phyloP scores from a whole-genome alignment of 2,113 vertebrate species.

The Hippocampus zosterae region DNA sequence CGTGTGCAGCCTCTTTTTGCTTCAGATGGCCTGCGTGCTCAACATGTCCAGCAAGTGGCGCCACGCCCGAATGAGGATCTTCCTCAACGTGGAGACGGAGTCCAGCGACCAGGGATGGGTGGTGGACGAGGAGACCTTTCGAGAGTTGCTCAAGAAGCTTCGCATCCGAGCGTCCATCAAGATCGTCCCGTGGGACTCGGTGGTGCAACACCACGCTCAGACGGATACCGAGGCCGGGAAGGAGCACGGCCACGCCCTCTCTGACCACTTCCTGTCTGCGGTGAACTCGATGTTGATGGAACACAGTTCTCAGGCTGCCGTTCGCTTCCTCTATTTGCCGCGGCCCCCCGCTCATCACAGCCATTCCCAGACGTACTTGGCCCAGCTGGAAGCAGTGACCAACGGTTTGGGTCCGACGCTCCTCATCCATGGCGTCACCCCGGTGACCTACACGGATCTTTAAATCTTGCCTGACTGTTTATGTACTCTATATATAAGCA shows the following conservation, averaged over 20 bases:
- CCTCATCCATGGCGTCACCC: slow-evolving; percentile 83
- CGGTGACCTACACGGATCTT: slow-evolving; percentile 89
- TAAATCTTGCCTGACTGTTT: slow-evolving; percentile 52
- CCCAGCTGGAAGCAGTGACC: slow-evolving; percentile 77
- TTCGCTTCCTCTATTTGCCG: slow-evolving; percentile 86
- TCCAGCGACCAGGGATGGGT: slow-evolving; percentile 79
- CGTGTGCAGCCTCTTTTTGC: slow-evolving; percentile 85
- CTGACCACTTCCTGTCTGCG: slow-evolving; percentile 51
- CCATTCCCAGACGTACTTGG: slow-evolving; percentile 74
- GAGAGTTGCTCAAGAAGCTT: slow-evolving; percentile 79
- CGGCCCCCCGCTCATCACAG: slow-evolving; percentile 71
- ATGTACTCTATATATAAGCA: slow-evolving; percentile 1
- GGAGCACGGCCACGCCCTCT: slow-evolving; percentile 23
- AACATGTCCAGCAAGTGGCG: slow-evolving; percentile 89
- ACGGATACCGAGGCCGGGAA: slow-evolving; percentile 22
- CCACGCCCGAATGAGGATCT: slow-evolving; percentile 80
- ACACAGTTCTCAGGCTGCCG: slow-evolving; percentile 69
- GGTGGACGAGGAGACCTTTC: slow-evolving; percentile 78
- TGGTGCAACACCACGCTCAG: slow-evolving; percentile 56
- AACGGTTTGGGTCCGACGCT: slow-evolving; percentile 79
- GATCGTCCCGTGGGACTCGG: slow-evolving; percentile 81
- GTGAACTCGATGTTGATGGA: slow-evolving; percentile 69
- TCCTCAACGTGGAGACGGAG: slow-evolving; percentile 78
- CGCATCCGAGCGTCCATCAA: slow-evolving; percentile 83
- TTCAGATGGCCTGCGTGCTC: slow-evolving; percentile 90